These are phyloP conservation scores for Apotomis betuletana DNA, from an alignment of 2,888 invertebrate species.

Conservation along the genomic window DNA sequence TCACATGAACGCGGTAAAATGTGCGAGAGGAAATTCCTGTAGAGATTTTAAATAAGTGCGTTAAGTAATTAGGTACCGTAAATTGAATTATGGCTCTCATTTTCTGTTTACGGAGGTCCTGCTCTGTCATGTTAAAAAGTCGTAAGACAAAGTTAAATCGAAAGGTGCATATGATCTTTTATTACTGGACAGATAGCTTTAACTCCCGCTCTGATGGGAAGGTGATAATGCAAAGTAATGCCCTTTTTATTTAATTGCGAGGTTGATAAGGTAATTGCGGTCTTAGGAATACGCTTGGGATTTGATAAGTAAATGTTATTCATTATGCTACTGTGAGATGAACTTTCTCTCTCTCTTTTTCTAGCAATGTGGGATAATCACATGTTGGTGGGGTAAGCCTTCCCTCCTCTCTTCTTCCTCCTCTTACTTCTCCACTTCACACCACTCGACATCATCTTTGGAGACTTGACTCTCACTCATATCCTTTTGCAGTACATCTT, in stretches of 20 bases:
- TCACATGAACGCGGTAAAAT: slow-evolving; percentile 13
- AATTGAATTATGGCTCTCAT: slow-evolving; percentile 37
- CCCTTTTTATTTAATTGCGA: slow-evolving; percentile 2
- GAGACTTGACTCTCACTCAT: too few relatives aligned
- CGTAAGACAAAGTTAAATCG: not conserved
- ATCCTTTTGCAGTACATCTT: too few relatives aligned
- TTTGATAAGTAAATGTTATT: not conserved
- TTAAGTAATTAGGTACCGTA: slow-evolving; percentile 35
- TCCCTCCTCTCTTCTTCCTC: too few relatives aligned
- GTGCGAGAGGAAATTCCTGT: slow-evolving; percentile 14
- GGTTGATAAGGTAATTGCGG: slow-evolving; percentile 4
- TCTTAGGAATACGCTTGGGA: not conserved
- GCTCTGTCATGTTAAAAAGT: not conserved
- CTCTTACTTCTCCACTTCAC: too few relatives aligned
- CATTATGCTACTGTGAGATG: not conserved
- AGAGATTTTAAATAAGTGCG: slow-evolving; percentile 36
- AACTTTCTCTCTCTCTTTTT: too few relatives aligned
- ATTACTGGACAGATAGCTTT: not conserved
- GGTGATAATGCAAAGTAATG: slow-evolving; percentile 17
- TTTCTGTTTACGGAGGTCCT: slow-evolving; percentile 19
- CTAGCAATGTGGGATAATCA: too few relatives aligned
- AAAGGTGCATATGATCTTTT: not conserved
- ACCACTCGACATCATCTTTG: too few relatives aligned
- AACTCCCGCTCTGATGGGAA: not conserved
- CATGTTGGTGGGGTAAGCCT: too few relatives aligned